Evolutionary conservation across 53 echinoderm and acorn worm species (phyloP).

Genomic region (Stichopus horrens): DNA sequence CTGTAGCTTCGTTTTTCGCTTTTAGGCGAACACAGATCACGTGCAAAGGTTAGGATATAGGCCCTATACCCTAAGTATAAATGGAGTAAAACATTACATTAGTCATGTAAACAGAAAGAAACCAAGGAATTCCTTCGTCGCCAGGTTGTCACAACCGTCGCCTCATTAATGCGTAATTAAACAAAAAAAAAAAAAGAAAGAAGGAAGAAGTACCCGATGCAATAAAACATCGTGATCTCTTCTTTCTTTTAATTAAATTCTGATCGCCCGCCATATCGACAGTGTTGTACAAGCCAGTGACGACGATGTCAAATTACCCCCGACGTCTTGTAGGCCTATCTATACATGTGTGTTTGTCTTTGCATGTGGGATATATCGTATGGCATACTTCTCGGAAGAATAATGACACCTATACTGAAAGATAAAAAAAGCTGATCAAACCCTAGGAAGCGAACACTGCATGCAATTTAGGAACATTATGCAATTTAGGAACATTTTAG

Average conservation of each 20-base stretch:
- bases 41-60: slow-evolving; percentile 5
- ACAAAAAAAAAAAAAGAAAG: too few species aligned
- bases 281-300: too few species aligned
- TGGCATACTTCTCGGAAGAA: too few species aligned
- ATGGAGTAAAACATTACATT: neutral
- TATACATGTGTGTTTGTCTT: too few species aligned
- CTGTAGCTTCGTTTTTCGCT: neutral
- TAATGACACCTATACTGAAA: too few species aligned
- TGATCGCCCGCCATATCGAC: neutral
- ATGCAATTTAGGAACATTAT: too few species aligned
- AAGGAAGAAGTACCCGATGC: neutral
- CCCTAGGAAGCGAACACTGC: too few species aligned
- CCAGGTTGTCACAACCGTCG: neutral
- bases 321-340: too few species aligned
- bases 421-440: too few species aligned
- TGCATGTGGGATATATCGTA: too few species aligned
- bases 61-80: neutral
- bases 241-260: slow-evolving; percentile 2
- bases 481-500: too few species aligned
- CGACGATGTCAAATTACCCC: too few species aligned
- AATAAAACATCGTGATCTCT: neutral
- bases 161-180: slow-evolving; percentile 3
- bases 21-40: neutral
- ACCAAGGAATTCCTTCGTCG: slow-evolving; percentile 8
- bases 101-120: neutral